Percentiles rank a stretch among this genome's conserved stretches.
These are phyloP conservation scores for Clupea harengus DNA, from an alignment of 2,113 vertebrate genomes.

Conservation along the genomic window DNA sequence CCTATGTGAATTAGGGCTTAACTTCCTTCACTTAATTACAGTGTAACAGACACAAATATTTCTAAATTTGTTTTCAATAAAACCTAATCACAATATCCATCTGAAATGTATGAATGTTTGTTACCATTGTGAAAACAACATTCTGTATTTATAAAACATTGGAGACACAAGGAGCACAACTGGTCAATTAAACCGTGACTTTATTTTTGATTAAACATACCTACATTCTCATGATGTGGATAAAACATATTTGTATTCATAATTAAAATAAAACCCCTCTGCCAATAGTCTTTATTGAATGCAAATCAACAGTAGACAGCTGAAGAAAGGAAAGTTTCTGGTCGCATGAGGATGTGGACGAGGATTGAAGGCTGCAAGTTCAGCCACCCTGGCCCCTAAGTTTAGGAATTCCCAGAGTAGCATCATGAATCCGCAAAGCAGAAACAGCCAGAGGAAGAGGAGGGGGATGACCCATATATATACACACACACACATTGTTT, in stretches of 20 bases:
- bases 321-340: not conserved
- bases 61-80: not conserved
- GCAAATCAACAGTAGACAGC: conserved; percentile 5
- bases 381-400: conserved; percentile 82
- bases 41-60: not conserved
- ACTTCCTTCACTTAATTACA: no score
- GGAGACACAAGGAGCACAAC: not conserved
- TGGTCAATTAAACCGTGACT: not conserved
- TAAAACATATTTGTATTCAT: not conserved
- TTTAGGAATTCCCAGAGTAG: conserved; percentile 85
- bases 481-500: conserved; percentile 11
- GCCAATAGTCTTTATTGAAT: not conserved
- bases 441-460: conserved; percentile 70
- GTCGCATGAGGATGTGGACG: not conserved
- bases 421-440: conserved; percentile 84
- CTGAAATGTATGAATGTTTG: not conserved
- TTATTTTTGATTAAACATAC: not conserved
- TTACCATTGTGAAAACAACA: not conserved
- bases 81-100: not conserved
- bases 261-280: not conserved
- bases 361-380: conserved; percentile 49
- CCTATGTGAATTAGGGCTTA: no score
- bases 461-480: conserved; percentile 44
- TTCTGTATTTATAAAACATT: not conserved
- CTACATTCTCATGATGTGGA: not conserved